phyloP scores from a whole-genome alignment of 2,113 vertebrate species.

The Diphyllodes magnificus region DNA sequence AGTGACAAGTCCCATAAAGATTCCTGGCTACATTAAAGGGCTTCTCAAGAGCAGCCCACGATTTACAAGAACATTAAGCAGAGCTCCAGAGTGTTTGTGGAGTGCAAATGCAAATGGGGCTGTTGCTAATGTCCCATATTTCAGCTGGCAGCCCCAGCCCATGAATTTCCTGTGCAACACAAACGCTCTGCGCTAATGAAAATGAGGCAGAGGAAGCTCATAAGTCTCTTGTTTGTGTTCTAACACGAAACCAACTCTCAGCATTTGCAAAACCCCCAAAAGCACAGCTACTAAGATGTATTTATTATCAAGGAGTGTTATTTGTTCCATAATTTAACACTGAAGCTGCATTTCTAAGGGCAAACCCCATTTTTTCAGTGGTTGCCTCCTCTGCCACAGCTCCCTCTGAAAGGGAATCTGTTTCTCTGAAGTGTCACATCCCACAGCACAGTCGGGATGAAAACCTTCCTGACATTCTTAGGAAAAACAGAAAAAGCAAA shows the following conservation, averaged over 20 bases:
- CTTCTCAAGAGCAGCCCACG: neutral
- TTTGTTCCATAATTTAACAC: conserved; percentile 23
- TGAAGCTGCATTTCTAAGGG: neutral
- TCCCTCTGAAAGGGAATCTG: neutral
- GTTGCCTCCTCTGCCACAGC: neutral
- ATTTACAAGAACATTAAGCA: neutral
- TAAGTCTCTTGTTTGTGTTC: neutral
- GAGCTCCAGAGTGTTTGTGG: neutral
- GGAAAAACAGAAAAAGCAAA: neutral
- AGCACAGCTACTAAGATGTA: conserved; percentile 8
- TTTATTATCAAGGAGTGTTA: neutral
- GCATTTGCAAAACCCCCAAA: neutral
- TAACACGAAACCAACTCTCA: neutral
- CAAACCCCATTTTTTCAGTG: neutral
- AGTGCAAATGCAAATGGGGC: neutral
- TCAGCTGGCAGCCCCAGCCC: neutral
- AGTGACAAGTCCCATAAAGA: neutral
- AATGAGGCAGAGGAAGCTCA: neutral
- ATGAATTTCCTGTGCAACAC: neutral
- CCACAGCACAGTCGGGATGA: neutral
- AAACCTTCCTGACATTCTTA: neutral
- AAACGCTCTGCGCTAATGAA: neutral
- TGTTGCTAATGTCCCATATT: neutral
- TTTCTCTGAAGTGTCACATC: neutral
- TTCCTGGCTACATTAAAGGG: neutral